These are phyloP conservation scores for Notothenia rossii DNA, from an alignment of 2,113 vertebrate genomes.

Conservation along the genomic window DNA sequence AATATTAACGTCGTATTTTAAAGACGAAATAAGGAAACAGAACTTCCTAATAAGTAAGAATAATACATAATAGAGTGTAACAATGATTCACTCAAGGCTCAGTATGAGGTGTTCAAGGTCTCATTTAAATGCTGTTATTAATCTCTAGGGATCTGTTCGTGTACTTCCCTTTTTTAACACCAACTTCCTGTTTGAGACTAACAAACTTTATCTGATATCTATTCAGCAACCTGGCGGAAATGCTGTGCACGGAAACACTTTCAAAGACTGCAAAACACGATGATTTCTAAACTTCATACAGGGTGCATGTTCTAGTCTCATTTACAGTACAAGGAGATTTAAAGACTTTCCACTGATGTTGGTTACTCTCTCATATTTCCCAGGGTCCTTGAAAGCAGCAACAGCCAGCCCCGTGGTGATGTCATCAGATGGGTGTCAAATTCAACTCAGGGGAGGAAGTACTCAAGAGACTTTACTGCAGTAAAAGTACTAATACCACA, in stretches of 20 bases:
- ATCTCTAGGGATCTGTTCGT: not conserved
- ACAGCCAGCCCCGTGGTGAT: slow-evolving; percentile 19
- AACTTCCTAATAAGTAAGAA: no score
- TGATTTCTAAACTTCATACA: no score
- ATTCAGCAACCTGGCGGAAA: no score
- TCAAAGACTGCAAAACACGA: no score
- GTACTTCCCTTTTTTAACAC: not conserved
- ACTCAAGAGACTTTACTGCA: not conserved
- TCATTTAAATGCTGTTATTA: not conserved
- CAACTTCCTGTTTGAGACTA: not conserved
- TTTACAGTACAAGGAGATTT: no score
- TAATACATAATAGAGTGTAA: not conserved
- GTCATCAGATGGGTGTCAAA: slow-evolving; percentile 32
- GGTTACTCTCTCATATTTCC: not conserved
- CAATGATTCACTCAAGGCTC: not conserved
- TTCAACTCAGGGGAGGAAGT: slow-evolving; percentile 14
- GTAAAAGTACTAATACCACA: not conserved
- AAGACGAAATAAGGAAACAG: no score
- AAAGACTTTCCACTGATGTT: no score
- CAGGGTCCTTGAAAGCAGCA: slow-evolving; percentile 5
- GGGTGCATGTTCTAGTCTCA: not conserved
- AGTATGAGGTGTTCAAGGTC: no score
- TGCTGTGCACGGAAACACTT: no score
- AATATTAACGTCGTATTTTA: no score
- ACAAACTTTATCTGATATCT: not conserved